A percentile compares a stretch with the other conserved stretches of the same genome.
Evolutionary conservation across 2,113 vertebrate species (phyloP).

Genomic region (Eudyptes chrysolophus): DNA sequence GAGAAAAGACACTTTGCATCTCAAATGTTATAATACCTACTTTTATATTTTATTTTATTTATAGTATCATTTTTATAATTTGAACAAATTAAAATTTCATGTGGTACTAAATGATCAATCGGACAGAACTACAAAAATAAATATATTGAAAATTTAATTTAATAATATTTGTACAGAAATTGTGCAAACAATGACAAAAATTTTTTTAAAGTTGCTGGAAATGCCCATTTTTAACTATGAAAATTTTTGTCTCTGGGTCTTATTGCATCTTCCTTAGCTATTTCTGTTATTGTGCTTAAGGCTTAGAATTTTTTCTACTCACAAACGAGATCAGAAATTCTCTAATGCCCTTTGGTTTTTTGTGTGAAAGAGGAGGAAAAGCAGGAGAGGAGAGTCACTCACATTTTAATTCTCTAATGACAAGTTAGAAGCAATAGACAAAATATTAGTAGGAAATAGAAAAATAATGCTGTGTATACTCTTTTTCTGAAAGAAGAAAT

Average conservation of each 20-base stretch:
- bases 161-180: background rate
- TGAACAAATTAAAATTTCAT: background rate
- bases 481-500: background rate
- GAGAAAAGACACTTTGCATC: background rate
- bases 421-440: background rate
- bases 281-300: background rate
- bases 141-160: background rate
- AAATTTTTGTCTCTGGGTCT: background rate
- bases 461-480: background rate
- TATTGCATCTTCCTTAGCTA: background rate
- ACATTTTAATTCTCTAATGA: background rate
- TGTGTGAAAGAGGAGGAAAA: background rate
- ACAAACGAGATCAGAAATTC: background rate
- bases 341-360: background rate
- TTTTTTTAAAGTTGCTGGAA: background rate
- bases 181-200: background rate
- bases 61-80: background rate
- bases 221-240: background rate
- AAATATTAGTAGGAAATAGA: background rate
- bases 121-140: background rate
- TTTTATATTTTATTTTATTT: background rate
- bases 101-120: background rate
- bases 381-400: background rate
- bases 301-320: background rate
- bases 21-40: background rate